These are phyloP conservation scores for Callosobruchus maculatus DNA, from an alignment of 2,888 invertebrate genomes.

Conservation along the genomic window DNA sequence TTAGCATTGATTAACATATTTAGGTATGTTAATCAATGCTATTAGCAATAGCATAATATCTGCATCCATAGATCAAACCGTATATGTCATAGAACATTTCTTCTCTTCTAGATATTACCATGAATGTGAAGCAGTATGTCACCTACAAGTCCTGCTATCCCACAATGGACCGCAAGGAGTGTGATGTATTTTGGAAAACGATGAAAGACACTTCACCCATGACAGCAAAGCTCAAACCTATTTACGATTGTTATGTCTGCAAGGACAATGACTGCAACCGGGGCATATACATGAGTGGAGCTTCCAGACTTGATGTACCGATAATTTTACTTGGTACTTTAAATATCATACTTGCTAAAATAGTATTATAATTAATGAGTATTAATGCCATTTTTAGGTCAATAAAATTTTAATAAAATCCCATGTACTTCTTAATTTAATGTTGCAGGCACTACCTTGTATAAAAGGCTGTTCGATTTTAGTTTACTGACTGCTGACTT, in stretches of 20 bases:
- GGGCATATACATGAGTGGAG: background rate
- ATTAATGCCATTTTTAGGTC: background rate
- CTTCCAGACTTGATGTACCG: background rate
- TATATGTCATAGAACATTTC: background rate
- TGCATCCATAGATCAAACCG: too few species aligned
- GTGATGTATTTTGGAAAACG: slow-evolving; percentile 13
- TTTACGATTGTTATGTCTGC: background rate
- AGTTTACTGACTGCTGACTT: too few species aligned
- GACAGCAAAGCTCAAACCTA: slow-evolving; percentile 6
- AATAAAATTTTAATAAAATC: background rate
- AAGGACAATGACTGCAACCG: background rate
- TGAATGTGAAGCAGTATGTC: slow-evolving; percentile 9
- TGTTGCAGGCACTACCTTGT: too few species aligned
- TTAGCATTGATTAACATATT: too few species aligned
- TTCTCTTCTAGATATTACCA: slow-evolving; percentile 8
- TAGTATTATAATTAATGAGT: background rate
- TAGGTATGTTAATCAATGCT: too few species aligned
- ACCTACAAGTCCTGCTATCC: slow-evolving; percentile 12
- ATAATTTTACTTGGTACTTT: background rate
- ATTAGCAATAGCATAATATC: too few species aligned
- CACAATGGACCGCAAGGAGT: slow-evolving; percentile 10
- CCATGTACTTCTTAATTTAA: background rate
- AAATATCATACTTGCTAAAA: background rate
- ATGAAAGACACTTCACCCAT: slow-evolving; percentile 6
- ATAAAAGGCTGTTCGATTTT: too few species aligned